Percentiles rank a stretch among this genome's conserved stretches.
Conservation (phyloP, 1,140 invertebrate genomes). For the Varroa destructor region DNA sequence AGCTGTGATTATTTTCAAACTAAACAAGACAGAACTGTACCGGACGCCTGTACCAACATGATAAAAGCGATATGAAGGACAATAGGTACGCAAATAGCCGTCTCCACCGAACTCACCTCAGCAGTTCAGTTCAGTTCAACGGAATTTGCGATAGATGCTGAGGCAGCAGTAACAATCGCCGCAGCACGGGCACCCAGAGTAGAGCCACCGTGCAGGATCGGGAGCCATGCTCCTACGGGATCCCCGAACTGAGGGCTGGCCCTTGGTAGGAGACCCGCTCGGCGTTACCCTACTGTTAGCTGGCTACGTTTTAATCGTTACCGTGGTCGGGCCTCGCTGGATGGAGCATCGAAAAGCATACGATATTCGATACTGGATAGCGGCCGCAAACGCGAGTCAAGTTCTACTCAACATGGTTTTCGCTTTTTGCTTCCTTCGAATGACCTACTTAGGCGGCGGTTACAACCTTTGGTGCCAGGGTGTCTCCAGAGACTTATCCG, state of each 20-base stretch:
- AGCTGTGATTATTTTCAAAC: too few species aligned
- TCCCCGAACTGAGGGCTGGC: slow-evolving; percentile 18
- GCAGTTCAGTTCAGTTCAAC: too few species aligned
- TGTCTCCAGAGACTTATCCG: slow-evolving; percentile 3
- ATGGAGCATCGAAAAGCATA: slow-evolving; percentile 14
- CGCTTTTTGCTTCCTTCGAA: background rate
- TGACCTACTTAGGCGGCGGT: slow-evolving; percentile 5
- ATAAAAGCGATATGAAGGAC: too few species aligned
- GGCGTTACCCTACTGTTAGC: slow-evolving; percentile 10
- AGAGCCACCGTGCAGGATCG: too few species aligned
- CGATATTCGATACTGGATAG: slow-evolving; percentile 23
- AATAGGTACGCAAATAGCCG: too few species aligned
- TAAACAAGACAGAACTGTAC: too few species aligned
- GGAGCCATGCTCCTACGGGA: slow-evolving; percentile 1
- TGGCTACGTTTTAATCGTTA: slow-evolving; percentile 34
- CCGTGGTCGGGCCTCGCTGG: slow-evolving; percentile 34
- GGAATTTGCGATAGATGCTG: too few species aligned
- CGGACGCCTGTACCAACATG: too few species aligned
- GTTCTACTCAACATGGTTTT: background rate
- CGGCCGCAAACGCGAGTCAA: slow-evolving; percentile 5
- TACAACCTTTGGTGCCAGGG: slow-evolving; percentile 24
- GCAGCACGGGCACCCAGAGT: too few species aligned
- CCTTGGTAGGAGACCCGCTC: slow-evolving; percentile 14
- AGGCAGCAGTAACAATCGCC: too few species aligned
- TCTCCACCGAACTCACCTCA: too few species aligned